These are phyloP conservation scores for Labeo rohita DNA, from an alignment of 2,113 vertebrate species.

Conservation along the genomic window DNA sequence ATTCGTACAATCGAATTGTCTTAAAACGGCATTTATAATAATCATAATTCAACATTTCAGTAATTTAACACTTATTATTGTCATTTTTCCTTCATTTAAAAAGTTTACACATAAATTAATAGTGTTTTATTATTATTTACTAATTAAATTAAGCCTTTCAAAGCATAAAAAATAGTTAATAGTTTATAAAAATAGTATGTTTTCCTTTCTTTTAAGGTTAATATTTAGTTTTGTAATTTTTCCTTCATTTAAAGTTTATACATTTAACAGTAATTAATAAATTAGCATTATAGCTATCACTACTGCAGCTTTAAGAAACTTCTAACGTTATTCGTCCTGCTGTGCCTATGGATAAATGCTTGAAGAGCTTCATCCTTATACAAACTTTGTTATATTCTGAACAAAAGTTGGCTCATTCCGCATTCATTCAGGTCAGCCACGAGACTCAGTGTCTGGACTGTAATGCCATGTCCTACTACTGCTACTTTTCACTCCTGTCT, in stretches of 20 bases:
- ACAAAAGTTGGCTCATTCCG: background rate
- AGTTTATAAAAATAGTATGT: background rate
- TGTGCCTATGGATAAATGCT: background rate
- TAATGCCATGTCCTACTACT: conserved; percentile 52
- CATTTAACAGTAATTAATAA: no score
- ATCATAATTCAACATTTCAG: background rate
- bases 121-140: no score
- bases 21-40: background rate
- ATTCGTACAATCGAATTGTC: background rate
- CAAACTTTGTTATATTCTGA: background rate
- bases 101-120: background rate
- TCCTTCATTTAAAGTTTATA: background rate
- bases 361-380: background rate
- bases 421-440: background rate
- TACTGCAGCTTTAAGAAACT: background rate
- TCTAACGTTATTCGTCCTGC: background rate
- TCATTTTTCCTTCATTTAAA: background rate
- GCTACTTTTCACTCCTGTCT: conserved; percentile 43
- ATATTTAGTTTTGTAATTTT: background rate
- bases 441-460: conserved; percentile 46
- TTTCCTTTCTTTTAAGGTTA: no score
- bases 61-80: background rate
- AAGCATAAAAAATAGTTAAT: background rate
- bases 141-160: no score
- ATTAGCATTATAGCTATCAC: no score